These are phyloP conservation scores for Barbus barbus DNA, from an alignment of 2,113 vertebrate genomes.

Conservation along the genomic window DNA sequence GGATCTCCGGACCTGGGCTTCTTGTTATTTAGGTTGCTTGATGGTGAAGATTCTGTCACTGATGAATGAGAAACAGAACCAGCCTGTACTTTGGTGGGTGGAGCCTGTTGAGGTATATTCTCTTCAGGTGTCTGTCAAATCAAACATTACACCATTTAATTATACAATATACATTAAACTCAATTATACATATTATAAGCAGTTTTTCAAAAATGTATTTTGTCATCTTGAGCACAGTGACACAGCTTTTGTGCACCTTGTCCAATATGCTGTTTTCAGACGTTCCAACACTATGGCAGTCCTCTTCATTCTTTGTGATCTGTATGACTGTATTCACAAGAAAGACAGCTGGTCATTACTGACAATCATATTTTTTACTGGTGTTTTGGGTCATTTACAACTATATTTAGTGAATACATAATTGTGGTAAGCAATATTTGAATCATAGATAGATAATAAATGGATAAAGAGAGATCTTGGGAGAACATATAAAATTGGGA, in stretches of 20 bases:
- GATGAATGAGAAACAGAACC: constrained; percentile 11
- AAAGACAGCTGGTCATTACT: neutral
- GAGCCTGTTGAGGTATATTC: neutral
- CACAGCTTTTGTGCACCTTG: neutral
- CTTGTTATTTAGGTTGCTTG: neutral
- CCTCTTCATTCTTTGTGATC: neutral
- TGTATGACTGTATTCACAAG: neutral
- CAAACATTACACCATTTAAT: neutral
- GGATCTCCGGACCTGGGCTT: neutral
- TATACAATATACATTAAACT: neutral
- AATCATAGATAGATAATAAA: neutral
- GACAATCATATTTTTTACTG: neutral
- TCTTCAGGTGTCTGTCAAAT: constrained; percentile 1
- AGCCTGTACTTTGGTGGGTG: neutral
- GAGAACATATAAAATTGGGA: neutral
- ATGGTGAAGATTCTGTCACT: neutral
- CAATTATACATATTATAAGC: neutral
- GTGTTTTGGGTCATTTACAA: neutral
- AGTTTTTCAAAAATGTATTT: neutral
- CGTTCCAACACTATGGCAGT: neutral
- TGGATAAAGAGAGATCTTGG: neutral
- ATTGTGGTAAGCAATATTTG: neutral
- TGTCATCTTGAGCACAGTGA: neutral
- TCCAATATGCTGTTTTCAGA: constrained; percentile 16
- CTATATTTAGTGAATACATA: neutral